Evolutionary conservation across 2,888 invertebrate species (phyloP).

Genomic region (Rhagium mordax): DNA sequence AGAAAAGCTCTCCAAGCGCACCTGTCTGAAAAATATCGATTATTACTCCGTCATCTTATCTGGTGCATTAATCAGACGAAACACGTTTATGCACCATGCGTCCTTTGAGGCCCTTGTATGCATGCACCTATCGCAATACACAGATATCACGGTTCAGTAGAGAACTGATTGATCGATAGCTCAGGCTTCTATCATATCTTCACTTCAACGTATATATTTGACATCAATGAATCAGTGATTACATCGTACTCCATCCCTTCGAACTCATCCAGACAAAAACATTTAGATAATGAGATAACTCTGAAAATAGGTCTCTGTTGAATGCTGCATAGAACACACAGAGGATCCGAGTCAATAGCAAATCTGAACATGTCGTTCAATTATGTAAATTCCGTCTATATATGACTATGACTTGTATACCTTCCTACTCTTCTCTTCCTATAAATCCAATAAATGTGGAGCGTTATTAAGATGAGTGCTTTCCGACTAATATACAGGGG

Average conservation of each 20-base stretch:
- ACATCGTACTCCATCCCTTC: constrained; percentile 8
- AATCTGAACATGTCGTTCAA: constrained; percentile 21
- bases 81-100: constrained; percentile 5
- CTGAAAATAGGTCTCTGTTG: constrained; percentile 12
- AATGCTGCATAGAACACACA: constrained; percentile 1
- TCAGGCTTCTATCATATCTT: constrained; percentile 26
- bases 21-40: constrained; percentile 16
- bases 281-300: constrained; percentile 10
- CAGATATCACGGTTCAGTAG: constrained; percentile 23
- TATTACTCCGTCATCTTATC: constrained; percentile 19
- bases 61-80: constrained; percentile 1
- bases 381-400: constrained; percentile 13
- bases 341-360: neutral
- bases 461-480: neutral
- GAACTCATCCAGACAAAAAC: constrained; percentile 17
- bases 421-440: neutral
- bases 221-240: constrained; percentile 19
- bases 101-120: constrained; percentile 16
- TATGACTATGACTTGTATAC: neutral
- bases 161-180: constrained; percentile 29
- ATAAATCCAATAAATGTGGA: neutral
- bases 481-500: neutral
- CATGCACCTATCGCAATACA: constrained; percentile 19
- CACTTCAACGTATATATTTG: constrained; percentile 7
- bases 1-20: neutral